Conservation (phyloP, 1,140 invertebrate species). For the Danaus melanippus region DNA sequence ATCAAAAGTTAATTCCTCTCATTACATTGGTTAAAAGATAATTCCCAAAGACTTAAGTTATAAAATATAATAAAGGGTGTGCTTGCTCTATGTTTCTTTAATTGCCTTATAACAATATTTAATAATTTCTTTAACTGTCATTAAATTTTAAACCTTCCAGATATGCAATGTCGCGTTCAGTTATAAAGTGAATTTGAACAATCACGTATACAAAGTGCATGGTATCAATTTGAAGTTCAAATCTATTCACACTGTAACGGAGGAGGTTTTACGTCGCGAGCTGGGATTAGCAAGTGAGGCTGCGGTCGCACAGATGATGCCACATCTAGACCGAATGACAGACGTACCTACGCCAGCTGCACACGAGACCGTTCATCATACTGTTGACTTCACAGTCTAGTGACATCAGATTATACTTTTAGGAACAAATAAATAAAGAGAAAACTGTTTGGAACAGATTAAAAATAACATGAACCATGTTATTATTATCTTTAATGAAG, state of each 20-base stretch:
- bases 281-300: slow-evolving; percentile 49
- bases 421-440: too few species aligned
- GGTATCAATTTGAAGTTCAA: slow-evolving; percentile 66
- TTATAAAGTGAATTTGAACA: slow-evolving; percentile 69
- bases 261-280: slow-evolving; percentile 53
- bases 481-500: too few species aligned
- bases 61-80: too few species aligned
- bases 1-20: too few species aligned
- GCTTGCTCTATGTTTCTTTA: too few species aligned
- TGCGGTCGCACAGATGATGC: slow-evolving; percentile 47
- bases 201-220: slow-evolving; percentile 63
- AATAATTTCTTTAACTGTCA: too few species aligned
- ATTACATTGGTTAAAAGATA: too few species aligned
- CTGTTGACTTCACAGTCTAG: slow-evolving; percentile 22
- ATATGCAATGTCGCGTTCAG: slow-evolving; percentile 66
- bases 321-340: slow-evolving; percentile 21
- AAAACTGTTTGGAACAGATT: too few species aligned
- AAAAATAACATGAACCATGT: too few species aligned
- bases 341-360: slow-evolving; percentile 45
- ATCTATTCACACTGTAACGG: slow-evolving; percentile 60
- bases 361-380: slow-evolving; percentile 45
- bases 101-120: too few species aligned
- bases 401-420: background rate
- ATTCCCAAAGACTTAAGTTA: too few species aligned
- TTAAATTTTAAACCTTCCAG: slow-evolving; percentile 29